Evolutionary conservation across 2,797 vertebrate genomes (phyloP).

Genomic region (Macropus fuliginosus): DNA sequence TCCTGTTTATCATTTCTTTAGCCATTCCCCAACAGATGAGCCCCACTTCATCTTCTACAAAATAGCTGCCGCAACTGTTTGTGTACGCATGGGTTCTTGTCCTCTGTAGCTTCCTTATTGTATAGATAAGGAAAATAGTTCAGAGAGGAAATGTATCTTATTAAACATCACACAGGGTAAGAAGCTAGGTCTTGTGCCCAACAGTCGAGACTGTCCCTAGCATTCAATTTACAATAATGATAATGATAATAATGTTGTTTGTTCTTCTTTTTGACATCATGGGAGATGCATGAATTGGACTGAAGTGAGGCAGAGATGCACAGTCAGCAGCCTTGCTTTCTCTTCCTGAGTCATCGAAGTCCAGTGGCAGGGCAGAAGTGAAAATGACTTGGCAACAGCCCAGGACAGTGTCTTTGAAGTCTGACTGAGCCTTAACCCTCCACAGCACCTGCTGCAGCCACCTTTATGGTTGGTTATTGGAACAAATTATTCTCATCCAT

Average conservation of each 20-base stretch:
- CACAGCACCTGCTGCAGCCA: no score
- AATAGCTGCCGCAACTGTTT: neutral
- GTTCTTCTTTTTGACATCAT: neutral
- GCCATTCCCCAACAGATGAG: neutral
- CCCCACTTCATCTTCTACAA: neutral
- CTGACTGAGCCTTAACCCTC: neutral
- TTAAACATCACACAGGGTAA: neutral
- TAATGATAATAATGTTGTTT: neutral
- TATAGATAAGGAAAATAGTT: neutral
- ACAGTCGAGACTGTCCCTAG: neutral
- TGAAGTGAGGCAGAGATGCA: neutral
- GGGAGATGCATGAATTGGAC: neutral
- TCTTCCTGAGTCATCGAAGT: neutral
- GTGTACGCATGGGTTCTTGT: neutral
- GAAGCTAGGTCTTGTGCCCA: neutral
- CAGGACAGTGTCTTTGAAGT: neutral
- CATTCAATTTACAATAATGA: neutral
- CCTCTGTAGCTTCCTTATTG: neutral
- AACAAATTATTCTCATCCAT: neutral
- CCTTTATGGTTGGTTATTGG: neutral
- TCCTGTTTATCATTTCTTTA: neutral
- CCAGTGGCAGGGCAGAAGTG: neutral
- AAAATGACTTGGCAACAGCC: neutral
- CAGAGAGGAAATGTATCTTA: neutral
- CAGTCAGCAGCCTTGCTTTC: neutral